Conservation (phyloP, 2,888 invertebrate species). For the Eupithecia insigniata region DNA sequence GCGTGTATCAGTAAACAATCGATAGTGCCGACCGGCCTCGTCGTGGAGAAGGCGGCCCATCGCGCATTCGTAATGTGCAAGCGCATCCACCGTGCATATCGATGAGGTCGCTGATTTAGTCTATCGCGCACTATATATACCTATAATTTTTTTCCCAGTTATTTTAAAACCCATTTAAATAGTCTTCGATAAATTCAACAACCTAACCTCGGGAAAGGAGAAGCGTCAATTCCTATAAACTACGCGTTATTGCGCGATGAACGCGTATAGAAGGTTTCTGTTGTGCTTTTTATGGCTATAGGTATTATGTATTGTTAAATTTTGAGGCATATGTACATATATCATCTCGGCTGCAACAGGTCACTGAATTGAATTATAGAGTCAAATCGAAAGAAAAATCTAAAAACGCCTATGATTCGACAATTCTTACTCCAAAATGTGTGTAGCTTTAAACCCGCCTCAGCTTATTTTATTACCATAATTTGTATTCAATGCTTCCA, state of each 20-base stretch:
- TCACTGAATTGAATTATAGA: not conserved
- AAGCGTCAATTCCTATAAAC: not conserved
- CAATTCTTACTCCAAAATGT: slow-evolving; percentile 1
- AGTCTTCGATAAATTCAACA: not conserved
- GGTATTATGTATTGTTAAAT: not conserved
- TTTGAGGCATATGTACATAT: not conserved
- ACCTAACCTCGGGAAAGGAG: not conserved
- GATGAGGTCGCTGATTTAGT: slow-evolving; percentile 66
- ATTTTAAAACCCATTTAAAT: not conserved
- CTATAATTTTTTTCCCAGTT: not conserved
- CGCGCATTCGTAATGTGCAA: slow-evolving; percentile 76
- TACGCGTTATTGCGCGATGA: not conserved
- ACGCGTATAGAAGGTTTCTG: not conserved
- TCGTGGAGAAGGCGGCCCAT: slow-evolving; percentile 63
- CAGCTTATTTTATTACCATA: slow-evolving; percentile 67
- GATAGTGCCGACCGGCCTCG: slow-evolving; percentile 59
- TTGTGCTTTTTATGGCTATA: not conserved
- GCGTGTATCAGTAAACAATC: slow-evolving; percentile 74
- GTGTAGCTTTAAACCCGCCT: slow-evolving; percentile 44
- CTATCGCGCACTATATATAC: slow-evolving; percentile 16
- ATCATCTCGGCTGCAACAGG: not conserved
- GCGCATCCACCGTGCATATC: slow-evolving; percentile 69
- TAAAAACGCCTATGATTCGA: not conserved
- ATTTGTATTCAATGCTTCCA: slow-evolving; percentile 74
- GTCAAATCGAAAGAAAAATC: not conserved